Base-by-base conservation (phyloP, 2,888 invertebrate species). In the Lepidonotus clava region DNA sequence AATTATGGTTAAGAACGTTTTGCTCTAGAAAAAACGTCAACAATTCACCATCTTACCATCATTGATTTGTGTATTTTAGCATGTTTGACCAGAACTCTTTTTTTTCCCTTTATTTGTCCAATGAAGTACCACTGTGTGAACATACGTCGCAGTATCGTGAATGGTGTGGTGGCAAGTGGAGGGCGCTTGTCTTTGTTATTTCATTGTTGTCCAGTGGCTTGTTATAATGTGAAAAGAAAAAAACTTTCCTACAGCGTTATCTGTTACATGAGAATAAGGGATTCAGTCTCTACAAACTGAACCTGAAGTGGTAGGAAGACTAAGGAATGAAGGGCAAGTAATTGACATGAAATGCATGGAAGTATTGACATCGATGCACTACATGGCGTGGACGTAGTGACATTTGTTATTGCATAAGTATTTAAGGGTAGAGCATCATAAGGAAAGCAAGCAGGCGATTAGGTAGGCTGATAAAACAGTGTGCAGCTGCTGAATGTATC, bases 191-290 rank as follows among this genome's bases (percentile, higher is more conserved):
- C 80, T 80, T 71, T 80, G 80, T 80, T 80, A 80, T 46, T 80
- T 80, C 41, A 80, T 80, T 80, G 80, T 80, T 80, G 80, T 80
- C 80, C 32, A 80, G 80, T 80, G 80, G 80, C 80, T 80, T 80
- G 80, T 80, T 80, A 80, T 21, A 46, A 71, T 71, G 71, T 38
- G n/a, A n/a, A n/a, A n/a, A n/a, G n/a, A n/a, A n/a, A n/a, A 34
- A 38, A 71, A 34, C 71, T 34, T 34, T 38, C 46, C 71, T 71
- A 71, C 36, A 18, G n/a, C 14, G 71, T 71, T 71, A 66, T 36
- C 36, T 71, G 71, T 71, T 71, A 71, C 34, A 8, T 34, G 71
- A 71, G 71, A 6, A 38, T n/a, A n/a, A n/a, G n/a, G n/a, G n/a
- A n/a, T n/a, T n/a, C n/a, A n/a, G n/a, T n/a, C n/a, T n/a, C n/a